phyloP scores from a whole-genome alignment of 2,113 vertebrate genomes.

The Regulus satrapa region DNA sequence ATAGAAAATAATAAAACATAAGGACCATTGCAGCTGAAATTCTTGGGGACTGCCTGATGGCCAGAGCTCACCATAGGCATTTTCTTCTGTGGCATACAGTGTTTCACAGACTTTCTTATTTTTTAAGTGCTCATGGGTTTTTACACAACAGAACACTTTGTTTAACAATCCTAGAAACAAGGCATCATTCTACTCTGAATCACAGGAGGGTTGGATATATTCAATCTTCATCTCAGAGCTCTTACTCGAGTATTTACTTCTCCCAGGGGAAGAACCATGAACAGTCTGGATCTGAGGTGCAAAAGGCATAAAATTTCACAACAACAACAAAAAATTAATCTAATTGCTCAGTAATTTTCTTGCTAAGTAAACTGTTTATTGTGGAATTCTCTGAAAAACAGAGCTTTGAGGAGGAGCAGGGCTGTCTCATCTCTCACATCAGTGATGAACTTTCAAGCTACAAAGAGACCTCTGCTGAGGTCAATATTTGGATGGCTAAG shows the following conservation, averaged over 20 bases:
- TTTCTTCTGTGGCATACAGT: not conserved
- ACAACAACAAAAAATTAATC: not conserved
- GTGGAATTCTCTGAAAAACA: not conserved
- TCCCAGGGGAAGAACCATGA: not conserved
- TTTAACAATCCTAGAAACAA: not conserved
- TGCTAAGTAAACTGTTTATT: not conserved
- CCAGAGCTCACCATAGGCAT: not conserved
- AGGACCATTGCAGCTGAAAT: not conserved
- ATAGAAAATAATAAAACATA: constrained; percentile 4
- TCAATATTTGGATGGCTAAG: not conserved
- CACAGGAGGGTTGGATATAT: not conserved
- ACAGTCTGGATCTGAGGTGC: not conserved
- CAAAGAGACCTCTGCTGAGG: rapidly evolving
- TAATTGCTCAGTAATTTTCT: not conserved
- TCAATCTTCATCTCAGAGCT: not conserved
- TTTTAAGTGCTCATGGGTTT: not conserved
- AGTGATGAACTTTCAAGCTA: not conserved
- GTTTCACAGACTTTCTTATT: not conserved
- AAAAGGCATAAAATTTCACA: not conserved
- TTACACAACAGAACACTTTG: not conserved
- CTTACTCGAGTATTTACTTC: not conserved
- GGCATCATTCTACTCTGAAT: not conserved
- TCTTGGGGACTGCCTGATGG: not conserved
- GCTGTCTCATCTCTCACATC: not conserved
- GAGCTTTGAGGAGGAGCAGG: rapidly evolving